Conservation (phyloP, 2,113 vertebrate species). For the Erythrocercus mccallii region DNA sequence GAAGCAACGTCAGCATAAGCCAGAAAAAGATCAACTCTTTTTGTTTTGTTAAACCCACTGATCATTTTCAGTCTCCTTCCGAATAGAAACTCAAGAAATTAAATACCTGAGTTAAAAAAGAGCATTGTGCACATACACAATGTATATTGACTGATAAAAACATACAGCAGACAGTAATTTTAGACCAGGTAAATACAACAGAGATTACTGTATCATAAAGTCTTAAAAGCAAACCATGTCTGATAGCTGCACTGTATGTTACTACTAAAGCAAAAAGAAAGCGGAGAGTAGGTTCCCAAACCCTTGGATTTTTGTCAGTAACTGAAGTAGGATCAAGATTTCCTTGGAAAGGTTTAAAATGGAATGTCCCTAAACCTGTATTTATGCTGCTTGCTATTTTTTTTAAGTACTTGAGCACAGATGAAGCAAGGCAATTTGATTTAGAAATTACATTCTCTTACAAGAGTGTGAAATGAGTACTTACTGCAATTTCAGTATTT, state of each 20-base stretch:
- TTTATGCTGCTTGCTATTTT: not conserved
- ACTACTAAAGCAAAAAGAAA: not conserved
- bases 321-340: not conserved
- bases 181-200: not conserved
- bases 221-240: not conserved
- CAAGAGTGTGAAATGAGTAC: conserved; percentile 56
- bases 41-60: not conserved
- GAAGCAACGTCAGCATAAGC: not conserved
- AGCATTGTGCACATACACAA: fast-evolving
- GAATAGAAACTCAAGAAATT: not conserved
- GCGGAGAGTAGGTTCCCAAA: not conserved
- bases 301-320: not conserved
- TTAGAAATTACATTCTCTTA: not conserved
- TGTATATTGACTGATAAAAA: not conserved
- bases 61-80: not conserved
- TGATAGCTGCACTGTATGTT: not conserved
- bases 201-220: not conserved
- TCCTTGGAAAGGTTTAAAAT: not conserved
- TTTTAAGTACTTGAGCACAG: not conserved
- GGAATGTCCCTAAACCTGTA: not conserved
- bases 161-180: not conserved
- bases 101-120: not conserved
- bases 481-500: conserved; percentile 92
- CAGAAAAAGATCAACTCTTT: not conserved
- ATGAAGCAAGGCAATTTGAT: not conserved